Percentiles rank a stretch among this genome's conserved stretches.
These are phyloP conservation scores for Papilio polytes DNA, from an alignment of 1,140 invertebrate genomes.

Conservation along the genomic window DNA sequence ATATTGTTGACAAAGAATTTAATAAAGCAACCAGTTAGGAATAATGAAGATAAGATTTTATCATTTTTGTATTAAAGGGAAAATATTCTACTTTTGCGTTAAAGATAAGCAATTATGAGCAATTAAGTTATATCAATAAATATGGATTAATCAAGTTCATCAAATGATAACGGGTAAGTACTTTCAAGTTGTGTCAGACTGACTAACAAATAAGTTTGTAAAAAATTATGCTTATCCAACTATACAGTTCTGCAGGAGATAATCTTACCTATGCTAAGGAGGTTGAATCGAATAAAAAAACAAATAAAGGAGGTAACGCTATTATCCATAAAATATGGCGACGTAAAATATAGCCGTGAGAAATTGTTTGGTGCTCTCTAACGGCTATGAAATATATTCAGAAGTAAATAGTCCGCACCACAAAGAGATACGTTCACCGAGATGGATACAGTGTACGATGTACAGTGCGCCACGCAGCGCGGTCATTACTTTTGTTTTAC, in stretches of 20 bases:
- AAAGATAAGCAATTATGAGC: background rate
- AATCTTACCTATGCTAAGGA: background rate
- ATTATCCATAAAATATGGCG: slow-evolving; percentile 38
- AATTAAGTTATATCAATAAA: background rate
- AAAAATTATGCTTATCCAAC: background rate
- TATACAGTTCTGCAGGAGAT: background rate
- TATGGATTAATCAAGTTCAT: background rate
- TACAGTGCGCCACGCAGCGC: slow-evolving; percentile 41
- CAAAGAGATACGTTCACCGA: slow-evolving; percentile 33
- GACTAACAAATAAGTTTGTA: no score
- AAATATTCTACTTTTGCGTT: background rate
- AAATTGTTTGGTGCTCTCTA: slow-evolving; percentile 37
- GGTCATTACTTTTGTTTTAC: slow-evolving; percentile 67
- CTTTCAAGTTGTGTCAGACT: background rate
- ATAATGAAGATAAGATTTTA: no score
- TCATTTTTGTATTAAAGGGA: background rate
- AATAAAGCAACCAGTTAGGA: no score
- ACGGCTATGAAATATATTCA: slow-evolving; percentile 40
- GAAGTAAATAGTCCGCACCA: slow-evolving; percentile 34
- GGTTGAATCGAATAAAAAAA: slow-evolving; percentile 14
- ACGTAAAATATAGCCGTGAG: slow-evolving; percentile 37
- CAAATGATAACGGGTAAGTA: background rate
- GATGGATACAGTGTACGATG: slow-evolving; percentile 27
- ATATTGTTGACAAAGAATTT: no score
- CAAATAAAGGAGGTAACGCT: slow-evolving; percentile 25